Evolutionary conservation across 2,797 vertebrate species (phyloP).

Genomic region (Diplodus puntazzo): DNA sequence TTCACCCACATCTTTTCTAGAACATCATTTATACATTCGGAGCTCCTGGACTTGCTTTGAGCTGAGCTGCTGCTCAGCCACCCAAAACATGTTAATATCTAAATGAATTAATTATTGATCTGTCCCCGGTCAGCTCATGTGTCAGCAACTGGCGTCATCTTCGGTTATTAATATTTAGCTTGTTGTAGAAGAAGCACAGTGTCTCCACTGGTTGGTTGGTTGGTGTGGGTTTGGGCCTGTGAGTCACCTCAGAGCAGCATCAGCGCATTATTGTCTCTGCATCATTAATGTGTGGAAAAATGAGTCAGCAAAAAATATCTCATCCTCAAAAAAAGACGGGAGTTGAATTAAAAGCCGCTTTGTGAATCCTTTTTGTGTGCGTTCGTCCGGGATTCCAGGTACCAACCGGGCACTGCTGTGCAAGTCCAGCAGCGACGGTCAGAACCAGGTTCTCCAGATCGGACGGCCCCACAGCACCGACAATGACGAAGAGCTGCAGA

Average conservation of each 20-base stretch:
- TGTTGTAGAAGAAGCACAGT: not conserved
- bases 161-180: conserved; percentile 11
- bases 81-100: conserved; percentile 24
- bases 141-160: conserved; percentile 6
- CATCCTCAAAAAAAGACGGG: not conserved
- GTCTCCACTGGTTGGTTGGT: conserved; percentile 15
- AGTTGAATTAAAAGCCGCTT: not conserved
- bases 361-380: not conserved
- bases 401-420: conserved; percentile 95
- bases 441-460: conserved; percentile 96
- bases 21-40: too few species aligned
- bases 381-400: conserved; percentile 81
- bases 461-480: conserved; percentile 93
- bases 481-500: conserved; percentile 96
- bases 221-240: not conserved
- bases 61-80: conserved; percentile 3
- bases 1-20: too few species aligned
- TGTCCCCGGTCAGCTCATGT: not conserved
- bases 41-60: too few species aligned
- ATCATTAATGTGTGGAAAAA: conserved; percentile 2
- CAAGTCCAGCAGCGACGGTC: conserved; percentile 93
- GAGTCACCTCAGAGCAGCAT: conserved; percentile 19
- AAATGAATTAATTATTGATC: conserved; percentile 39
- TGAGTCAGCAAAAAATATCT: not conserved
- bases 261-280: not conserved